Evolutionary conservation across 2,113 vertebrate genomes (phyloP).

Genomic region (Rostratula benghalensis): DNA sequence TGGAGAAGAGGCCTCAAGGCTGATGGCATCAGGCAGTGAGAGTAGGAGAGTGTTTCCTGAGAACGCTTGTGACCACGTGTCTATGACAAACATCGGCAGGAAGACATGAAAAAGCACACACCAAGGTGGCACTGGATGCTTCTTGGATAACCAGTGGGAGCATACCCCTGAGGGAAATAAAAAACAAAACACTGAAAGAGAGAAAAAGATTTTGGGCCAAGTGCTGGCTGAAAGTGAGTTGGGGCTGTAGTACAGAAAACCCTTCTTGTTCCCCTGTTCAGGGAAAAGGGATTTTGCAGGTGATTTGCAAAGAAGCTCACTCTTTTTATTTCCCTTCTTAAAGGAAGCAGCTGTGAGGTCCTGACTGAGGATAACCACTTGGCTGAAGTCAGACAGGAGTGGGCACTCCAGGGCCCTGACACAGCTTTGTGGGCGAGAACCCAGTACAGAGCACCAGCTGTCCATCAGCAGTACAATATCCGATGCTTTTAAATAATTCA

Average conservation of each 20-base stretch:
- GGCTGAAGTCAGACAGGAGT: accelerated
- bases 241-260: background rate
- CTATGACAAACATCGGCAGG: background rate
- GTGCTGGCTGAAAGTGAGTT: background rate
- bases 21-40: background rate
- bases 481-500: background rate
- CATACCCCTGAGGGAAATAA: background rate
- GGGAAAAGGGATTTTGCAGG: background rate
- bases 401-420: background rate
- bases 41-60: background rate
- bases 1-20: background rate
- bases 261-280: background rate
- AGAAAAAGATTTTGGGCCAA: background rate
- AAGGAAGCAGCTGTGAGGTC: background rate
- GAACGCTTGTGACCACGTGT: background rate
- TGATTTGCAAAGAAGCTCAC: background rate
- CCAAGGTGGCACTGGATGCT: background rate
- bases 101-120: background rate
- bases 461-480: background rate
- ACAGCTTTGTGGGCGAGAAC: accelerated
- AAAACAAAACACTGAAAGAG: background rate
- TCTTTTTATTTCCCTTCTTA: background rate
- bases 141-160: background rate
- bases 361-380: background rate
- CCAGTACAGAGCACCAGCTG: background rate